Conservation (phyloP, 92 coral and sea anemone genomes). For the Blastomussa wellsi region DNA sequence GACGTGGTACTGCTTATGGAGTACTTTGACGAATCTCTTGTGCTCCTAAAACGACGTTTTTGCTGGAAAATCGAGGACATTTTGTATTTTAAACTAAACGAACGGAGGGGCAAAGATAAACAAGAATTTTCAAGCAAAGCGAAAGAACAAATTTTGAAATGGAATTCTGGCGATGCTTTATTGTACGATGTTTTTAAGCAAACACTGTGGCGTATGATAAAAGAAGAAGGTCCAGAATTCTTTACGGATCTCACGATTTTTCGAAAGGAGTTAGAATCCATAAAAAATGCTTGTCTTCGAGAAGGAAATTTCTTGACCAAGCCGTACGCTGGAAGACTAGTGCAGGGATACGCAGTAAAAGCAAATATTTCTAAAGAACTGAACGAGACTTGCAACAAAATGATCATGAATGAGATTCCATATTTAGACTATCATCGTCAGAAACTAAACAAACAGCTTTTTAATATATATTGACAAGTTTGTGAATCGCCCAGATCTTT, state of each 20-base stretch:
- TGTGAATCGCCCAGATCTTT: neutral
- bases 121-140: slow-evolving; percentile 24
- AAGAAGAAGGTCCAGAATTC: slow-evolving; percentile 60
- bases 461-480: neutral
- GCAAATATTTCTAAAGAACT: slow-evolving; percentile 5
- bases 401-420: slow-evolving; percentile 39
- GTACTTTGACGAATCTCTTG: slow-evolving; percentile 78
- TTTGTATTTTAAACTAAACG: slow-evolving; percentile 71
- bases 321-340: slow-evolving; percentile 17
- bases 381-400: slow-evolving; percentile 5
- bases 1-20: slow-evolving; percentile 74
- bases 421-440: slow-evolving; percentile 1
- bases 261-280: slow-evolving; percentile 11
- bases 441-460: neutral
- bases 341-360: slow-evolving; percentile 18
- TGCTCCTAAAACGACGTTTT: slow-evolving; percentile 67
- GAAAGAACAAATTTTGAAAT: slow-evolving; percentile 37
- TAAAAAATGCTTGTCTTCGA: neutral
- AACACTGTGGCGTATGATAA: slow-evolving; percentile 66
- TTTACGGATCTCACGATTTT: slow-evolving; percentile 56
- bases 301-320: slow-evolving; percentile 32
- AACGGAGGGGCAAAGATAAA: slow-evolving; percentile 27
- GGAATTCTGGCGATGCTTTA: slow-evolving; percentile 69
- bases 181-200: slow-evolving; percentile 62
- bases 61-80: slow-evolving; percentile 72